Evolutionary conservation across 2,113 vertebrate species (phyloP).

Genomic region (Cervus canadensis): DNA sequence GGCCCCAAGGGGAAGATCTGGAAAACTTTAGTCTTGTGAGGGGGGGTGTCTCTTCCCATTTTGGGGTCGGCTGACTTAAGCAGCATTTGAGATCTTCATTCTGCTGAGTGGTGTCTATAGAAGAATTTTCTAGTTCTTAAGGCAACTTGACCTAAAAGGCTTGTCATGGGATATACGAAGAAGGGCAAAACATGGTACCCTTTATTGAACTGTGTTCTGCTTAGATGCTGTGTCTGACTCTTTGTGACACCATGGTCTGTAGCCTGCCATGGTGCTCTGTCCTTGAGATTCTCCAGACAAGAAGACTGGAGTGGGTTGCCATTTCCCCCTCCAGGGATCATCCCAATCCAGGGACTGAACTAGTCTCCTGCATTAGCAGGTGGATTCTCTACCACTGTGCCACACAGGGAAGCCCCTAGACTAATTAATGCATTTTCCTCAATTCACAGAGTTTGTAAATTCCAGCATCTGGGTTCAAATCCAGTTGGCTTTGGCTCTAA

Average conservation of each 20-base stretch:
- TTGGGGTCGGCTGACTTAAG: not conserved
- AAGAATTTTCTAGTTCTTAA: not conserved
- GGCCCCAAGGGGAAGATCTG: not conserved
- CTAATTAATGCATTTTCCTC: not conserved
- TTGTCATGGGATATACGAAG: not conserved
- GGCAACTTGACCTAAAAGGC: not conserved
- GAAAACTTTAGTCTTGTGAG: not conserved
- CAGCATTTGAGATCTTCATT: not conserved
- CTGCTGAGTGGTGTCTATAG: not conserved
- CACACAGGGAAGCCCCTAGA: not conserved
- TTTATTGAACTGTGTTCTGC: not conserved
- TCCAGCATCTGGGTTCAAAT: not conserved
- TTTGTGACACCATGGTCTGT: not conserved
- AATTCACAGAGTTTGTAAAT: not conserved
- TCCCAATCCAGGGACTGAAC: not conserved
- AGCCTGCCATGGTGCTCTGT: not conserved
- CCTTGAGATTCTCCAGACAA: not conserved
- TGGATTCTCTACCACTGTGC: not conserved
- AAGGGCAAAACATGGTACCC: not conserved
- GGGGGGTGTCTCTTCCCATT: not conserved
- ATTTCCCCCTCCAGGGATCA: not conserved
- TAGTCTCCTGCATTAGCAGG: not conserved
- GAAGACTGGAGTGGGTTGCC: not conserved
- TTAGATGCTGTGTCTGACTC: fast-evolving
- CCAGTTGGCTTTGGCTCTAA: not conserved